A percentile compares a stretch with the other conserved stretches of the same genome.
Conservation (phyloP, 2,797 vertebrate species). For the Eptatretus atami region DNA sequence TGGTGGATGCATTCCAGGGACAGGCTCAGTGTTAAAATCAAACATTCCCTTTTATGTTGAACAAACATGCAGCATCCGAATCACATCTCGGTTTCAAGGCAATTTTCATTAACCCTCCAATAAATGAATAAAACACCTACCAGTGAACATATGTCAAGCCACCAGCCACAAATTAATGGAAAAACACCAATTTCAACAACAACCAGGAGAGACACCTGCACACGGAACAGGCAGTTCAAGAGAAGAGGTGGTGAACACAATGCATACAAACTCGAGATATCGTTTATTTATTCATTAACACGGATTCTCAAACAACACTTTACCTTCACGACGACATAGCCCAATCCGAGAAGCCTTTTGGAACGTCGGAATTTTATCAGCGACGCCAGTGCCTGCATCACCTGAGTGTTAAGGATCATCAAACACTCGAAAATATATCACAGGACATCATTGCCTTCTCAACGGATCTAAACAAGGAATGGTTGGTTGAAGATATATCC, state of each 20-base stretch:
- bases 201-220: slow-evolving; percentile 58
- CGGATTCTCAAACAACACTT: slow-evolving; percentile 7
- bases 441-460: too few relatives aligned
- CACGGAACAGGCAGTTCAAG: slow-evolving; percentile 1
- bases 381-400: slow-evolving; percentile 39
- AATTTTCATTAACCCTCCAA: not conserved
- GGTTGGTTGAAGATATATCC: too few relatives aligned
- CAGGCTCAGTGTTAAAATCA: too few relatives aligned
- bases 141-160: slow-evolving; percentile 94
- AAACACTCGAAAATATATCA: slow-evolving; percentile 9
- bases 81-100: not conserved
- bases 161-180: slow-evolving; percentile 90
- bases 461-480: too few relatives aligned
- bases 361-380: slow-evolving; percentile 63
- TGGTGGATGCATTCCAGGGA: too few relatives aligned
- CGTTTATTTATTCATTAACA: too few relatives aligned
- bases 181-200: slow-evolving; percentile 89
- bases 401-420: slow-evolving; percentile 22
- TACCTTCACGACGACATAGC: slow-evolving; percentile 95
- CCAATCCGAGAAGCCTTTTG: slow-evolving; percentile 53
- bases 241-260: too few relatives aligned
- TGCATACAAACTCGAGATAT: too few relatives aligned
- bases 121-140: slow-evolving; percentile 14
- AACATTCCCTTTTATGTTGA: not conserved
- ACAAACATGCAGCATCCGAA: slow-evolving; percentile 2